Conservation (phyloP, 2,888 invertebrate genomes). For the Nebria salina region DNA sequence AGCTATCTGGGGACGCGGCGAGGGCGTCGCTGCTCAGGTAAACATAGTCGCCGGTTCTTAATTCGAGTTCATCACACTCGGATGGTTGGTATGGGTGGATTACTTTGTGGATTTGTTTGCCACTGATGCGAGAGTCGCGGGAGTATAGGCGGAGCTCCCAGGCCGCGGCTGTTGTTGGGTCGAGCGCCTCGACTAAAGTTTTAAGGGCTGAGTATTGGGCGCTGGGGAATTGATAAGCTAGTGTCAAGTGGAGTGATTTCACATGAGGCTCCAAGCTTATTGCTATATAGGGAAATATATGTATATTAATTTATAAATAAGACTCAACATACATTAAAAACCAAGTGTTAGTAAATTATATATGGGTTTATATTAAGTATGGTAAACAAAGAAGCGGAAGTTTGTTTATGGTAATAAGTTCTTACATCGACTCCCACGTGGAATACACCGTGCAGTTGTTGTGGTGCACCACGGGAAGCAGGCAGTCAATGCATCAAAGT, state of each 20-base stretch:
- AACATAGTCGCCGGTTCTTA: slow-evolving; percentile 86
- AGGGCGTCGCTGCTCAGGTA: slow-evolving; percentile 81
- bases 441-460: slow-evolving; percentile 70
- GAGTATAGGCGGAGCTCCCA: slow-evolving; percentile 93
- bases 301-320: neutral
- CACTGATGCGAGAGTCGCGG: slow-evolving; percentile 78
- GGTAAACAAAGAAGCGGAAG: too few relatives aligned
- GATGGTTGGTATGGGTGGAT: slow-evolving; percentile 79
- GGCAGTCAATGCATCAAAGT: slow-evolving; percentile 78
- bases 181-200: slow-evolving; percentile 76
- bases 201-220: slow-evolving; percentile 77
- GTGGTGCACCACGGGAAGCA: slow-evolving; percentile 81
- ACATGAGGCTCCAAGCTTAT: slow-evolving; percentile 82
- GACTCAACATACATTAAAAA: slow-evolving; percentile 11
- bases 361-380: too few relatives aligned
- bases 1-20: slow-evolving; percentile 81
- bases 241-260: slow-evolving; percentile 86
- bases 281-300: slow-evolving; percentile 62
- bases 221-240: slow-evolving; percentile 88
- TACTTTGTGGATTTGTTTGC: slow-evolving; percentile 70
- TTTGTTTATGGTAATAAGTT: slow-evolving; percentile 36
- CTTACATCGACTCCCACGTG: slow-evolving; percentile 73
- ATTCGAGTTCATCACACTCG: slow-evolving; percentile 84
- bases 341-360: neutral
- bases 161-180: slow-evolving; percentile 70